Evolutionary conservation across 2,888 invertebrate species (phyloP).

Genomic region (Euproctis similis): DNA sequence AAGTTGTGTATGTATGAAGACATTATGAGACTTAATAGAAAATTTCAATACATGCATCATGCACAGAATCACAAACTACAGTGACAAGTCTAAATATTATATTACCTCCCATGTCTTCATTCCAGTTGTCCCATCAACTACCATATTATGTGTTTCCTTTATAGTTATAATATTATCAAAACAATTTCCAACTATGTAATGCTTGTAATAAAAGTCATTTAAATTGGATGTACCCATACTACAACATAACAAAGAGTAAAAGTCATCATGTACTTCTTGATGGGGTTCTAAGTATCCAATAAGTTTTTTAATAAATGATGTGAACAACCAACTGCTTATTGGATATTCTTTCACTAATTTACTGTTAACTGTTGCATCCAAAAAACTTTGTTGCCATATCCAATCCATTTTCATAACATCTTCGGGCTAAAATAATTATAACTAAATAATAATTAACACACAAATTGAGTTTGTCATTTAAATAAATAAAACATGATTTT

Average conservation of each 20-base stretch:
- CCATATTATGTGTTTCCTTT: constrained; percentile 82
- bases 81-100: constrained; percentile 1
- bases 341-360: constrained; percentile 76
- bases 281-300: constrained; percentile 74
- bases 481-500: background rate
- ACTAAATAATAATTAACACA: background rate
- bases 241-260: constrained; percentile 78
- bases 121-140: constrained; percentile 87
- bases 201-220: constrained; percentile 74
- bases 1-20: too few species aligned
- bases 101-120: constrained; percentile 85
- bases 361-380: constrained; percentile 76
- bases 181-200: constrained; percentile 72
- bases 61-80: too few species aligned
- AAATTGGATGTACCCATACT: constrained; percentile 51
- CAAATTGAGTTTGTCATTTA: background rate
- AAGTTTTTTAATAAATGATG: constrained; percentile 79
- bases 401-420: constrained; percentile 47
- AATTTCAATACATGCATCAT: too few species aligned
- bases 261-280: constrained; percentile 78
- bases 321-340: constrained; percentile 77
- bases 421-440: constrained; percentile 33
- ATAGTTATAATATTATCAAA: constrained; percentile 68
- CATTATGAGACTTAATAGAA: too few species aligned
- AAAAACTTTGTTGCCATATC: constrained; percentile 75